phyloP scores from a whole-genome alignment of 2,113 vertebrate genomes.

The Malurus alboscapulatus region DNA sequence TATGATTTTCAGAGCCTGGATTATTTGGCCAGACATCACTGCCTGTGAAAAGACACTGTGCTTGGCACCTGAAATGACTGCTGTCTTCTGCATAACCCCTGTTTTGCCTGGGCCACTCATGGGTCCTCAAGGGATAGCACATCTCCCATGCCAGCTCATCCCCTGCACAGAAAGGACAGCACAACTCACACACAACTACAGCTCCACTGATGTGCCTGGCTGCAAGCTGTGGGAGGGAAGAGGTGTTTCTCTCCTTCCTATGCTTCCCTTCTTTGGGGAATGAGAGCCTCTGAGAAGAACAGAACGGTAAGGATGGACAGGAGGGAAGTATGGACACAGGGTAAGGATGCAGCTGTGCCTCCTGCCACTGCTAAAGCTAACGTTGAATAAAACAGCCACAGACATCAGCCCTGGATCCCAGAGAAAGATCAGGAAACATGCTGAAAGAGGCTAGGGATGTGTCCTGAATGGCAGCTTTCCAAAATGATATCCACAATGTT shows the following conservation, averaged over 20 bases:
- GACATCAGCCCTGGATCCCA: neutral
- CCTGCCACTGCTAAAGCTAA: neutral
- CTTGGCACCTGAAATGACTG: neutral
- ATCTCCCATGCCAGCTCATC: neutral
- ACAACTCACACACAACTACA: neutral
- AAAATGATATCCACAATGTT: neutral
- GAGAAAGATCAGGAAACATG: neutral
- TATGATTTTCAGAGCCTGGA: neutral
- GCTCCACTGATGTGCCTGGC: neutral
- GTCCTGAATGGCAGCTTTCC: neutral
- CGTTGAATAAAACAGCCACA: neutral
- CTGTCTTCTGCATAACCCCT: neutral
- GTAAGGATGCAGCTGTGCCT: neutral
- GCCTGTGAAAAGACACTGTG: neutral
- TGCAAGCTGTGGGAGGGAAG: neutral
- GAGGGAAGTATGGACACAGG: neutral
- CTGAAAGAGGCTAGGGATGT: neutral
- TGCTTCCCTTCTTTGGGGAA: neutral
- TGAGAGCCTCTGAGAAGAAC: neutral
- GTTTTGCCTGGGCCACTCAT: accelerated
- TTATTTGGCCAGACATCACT: neutral
- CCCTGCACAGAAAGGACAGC: neutral
- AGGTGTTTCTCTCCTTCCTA: neutral
- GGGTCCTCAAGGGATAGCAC: neutral
- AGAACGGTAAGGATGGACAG: neutral